These are phyloP conservation scores for Drosophila pseudotakahashii DNA, from an alignment of 2,888 invertebrate genomes.

Conservation along the genomic window DNA sequence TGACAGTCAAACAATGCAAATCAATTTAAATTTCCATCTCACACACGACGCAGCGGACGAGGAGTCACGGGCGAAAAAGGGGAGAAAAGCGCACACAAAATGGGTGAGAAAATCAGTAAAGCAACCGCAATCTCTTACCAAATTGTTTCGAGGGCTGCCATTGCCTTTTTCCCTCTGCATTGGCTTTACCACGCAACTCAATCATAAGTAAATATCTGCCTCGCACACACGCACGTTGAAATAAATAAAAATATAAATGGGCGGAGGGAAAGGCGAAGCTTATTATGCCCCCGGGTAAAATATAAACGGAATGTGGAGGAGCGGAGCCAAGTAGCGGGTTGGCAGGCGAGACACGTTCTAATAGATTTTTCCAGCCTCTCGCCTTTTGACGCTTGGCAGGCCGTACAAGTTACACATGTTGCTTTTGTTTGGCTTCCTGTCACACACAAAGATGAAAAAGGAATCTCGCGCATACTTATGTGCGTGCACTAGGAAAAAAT, in stretches of 20 bases:
- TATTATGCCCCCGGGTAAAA: slow-evolving; percentile 83
- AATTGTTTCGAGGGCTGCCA: slow-evolving; percentile 68
- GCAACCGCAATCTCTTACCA: slow-evolving; percentile 80
- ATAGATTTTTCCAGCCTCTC: slow-evolving; percentile 79
- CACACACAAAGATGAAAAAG: slow-evolving; percentile 48
- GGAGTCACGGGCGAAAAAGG: not conserved
- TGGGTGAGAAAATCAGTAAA: slow-evolving; percentile 79
- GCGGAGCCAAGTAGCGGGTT: slow-evolving; percentile 53
- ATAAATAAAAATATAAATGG: slow-evolving; percentile 43
- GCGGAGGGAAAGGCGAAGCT: slow-evolving; percentile 64
- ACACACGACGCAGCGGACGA: slow-evolving; percentile 11
- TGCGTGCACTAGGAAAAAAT: not conserved
- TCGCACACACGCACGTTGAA: slow-evolving; percentile 50
- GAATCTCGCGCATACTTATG: slow-evolving; percentile 11
- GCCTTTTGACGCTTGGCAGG: slow-evolving; percentile 69
- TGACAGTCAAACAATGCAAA: slow-evolving; percentile 77
- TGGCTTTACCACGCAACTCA: slow-evolving; percentile 70
- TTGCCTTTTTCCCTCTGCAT: slow-evolving; percentile 37
- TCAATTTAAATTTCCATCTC: slow-evolving; percentile 82
- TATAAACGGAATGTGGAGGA: slow-evolving; percentile 58
- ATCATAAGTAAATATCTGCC: slow-evolving; percentile 79
- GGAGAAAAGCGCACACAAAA: slow-evolving; percentile 49
- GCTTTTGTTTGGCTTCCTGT: slow-evolving; percentile 82
- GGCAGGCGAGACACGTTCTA: slow-evolving; percentile 79
- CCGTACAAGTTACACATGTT: slow-evolving; percentile 78